Conservation (phyloP, 2,113 vertebrate genomes). For the Emydocephalus ijimae region DNA sequence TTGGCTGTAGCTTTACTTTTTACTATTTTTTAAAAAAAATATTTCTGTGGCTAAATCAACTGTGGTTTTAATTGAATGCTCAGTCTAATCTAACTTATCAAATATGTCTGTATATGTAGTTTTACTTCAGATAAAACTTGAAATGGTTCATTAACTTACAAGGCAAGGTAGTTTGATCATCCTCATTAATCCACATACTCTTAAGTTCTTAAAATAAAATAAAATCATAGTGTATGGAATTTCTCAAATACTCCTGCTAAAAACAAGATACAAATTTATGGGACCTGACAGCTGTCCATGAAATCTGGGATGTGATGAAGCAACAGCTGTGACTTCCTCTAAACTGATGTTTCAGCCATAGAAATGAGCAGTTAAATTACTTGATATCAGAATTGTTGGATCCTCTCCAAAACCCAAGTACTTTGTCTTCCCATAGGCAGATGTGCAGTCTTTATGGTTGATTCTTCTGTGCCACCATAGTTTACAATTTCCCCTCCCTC, state of each 20-base stretch:
- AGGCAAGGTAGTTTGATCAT: background rate
- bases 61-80: background rate
- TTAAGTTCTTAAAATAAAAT: background rate
- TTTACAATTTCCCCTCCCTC: background rate
- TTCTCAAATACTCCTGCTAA: background rate
- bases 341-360: background rate
- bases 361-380: background rate
- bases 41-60: background rate
- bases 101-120: background rate
- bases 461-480: background rate
- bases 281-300: background rate
- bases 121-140: background rate
- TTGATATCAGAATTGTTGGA: background rate
- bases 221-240: background rate
- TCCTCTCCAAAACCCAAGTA: background rate
- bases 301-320: background rate
- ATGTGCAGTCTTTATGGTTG: background rate
- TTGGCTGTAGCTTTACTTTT: background rate
- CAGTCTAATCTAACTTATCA: background rate
- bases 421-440: background rate
- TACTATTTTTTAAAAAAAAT: background rate
- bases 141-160: background rate
- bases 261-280: background rate
- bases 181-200: background rate
- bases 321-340: slow-evolving; percentile 17